Evolutionary conservation across 1,140 invertebrate species (phyloP), one percentile per base, ranked within the genome.

Genomic region (Marisa cornuarietis): DNA sequence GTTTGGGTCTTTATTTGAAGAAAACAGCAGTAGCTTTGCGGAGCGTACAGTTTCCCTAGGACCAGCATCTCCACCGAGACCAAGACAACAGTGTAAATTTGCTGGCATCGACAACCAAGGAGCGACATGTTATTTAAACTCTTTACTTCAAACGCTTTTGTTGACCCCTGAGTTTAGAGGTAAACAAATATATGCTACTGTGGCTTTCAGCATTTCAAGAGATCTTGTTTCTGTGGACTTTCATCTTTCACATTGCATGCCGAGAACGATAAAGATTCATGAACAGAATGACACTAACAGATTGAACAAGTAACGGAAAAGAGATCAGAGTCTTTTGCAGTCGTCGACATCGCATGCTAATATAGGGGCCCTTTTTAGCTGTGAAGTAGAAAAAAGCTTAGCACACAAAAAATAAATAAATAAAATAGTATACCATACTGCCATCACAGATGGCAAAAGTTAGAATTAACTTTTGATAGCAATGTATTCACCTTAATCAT

Each of bases 81-180:
- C 85, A 20, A 71, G 89, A 66, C 74, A 76, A 10, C 77, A 86
- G n/a, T 85, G 85, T 76, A 80, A 85, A 13, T 79, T 92, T 49
- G 85, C 87, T 80, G 91, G 91, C 5, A 89, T 91, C 58, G 82
- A 83, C 49, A 91, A 91, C 78, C 90, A 90, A 80, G 91, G 91
- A 65, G 88, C 89, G 8, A 91, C 91, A 13, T 91, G 91, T 79
- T 91, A 91, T 79, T 82, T 91, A 9, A 91, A 91, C 76, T 88
- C 87, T 49, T 80, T 90, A 13, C 77, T 91, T 9, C 91, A 91
- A 80, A 90, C 90, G 6, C 81, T 91, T 24, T 78, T 90, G 42
- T 84, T 87, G 7, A 91, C 90, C 16, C 90, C 90, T 24, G 91
- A 91, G 85, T 91, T 92, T 80, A 88, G 90, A 88, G 90, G 91